These are phyloP conservation scores for Eurytoma adleriae DNA, from an alignment of 2,888 invertebrate species.

Conservation along the genomic window DNA sequence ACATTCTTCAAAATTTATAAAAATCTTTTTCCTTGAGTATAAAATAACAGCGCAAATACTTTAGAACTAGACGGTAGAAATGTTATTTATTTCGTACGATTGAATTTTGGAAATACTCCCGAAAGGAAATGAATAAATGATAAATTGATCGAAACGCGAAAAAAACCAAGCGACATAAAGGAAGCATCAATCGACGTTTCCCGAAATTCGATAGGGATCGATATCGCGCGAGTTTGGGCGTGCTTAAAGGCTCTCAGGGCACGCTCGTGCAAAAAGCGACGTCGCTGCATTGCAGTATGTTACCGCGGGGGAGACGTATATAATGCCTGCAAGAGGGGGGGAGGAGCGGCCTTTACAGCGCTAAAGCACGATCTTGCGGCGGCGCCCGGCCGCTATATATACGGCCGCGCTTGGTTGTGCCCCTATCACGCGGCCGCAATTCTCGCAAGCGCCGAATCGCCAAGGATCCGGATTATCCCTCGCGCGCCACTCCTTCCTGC, in stretches of 20 bases:
- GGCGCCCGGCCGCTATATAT: neutral
- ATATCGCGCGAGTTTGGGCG: too few relatives aligned
- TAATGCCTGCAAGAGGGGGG: neutral
- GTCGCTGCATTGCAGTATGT: constrained; percentile 47
- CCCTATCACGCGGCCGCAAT: constrained; percentile 25
- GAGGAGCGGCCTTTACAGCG: constrained; percentile 9
- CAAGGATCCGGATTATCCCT: neutral
- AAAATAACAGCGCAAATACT: too few relatives aligned
- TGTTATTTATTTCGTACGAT: neutral
- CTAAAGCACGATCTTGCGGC: constrained; percentile 30
- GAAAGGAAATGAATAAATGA: neutral
- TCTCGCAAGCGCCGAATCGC: neutral
- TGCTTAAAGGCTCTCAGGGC: too few relatives aligned
- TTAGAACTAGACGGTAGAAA: too few relatives aligned
- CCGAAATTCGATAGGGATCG: too few relatives aligned
- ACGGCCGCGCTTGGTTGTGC: neutral
- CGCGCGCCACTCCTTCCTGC: too few relatives aligned
- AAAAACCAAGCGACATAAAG: neutral
- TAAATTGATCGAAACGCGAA: neutral
- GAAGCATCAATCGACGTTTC: too few relatives aligned
- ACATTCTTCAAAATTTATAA: too few relatives aligned
- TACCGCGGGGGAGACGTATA: constrained; percentile 21
- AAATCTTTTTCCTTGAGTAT: too few relatives aligned
- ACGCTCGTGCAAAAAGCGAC: constrained; percentile 2
- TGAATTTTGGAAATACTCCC: too few relatives aligned